Conservation (phyloP, 2,888 invertebrate genomes). For the Pollenia labialis region DNA sequence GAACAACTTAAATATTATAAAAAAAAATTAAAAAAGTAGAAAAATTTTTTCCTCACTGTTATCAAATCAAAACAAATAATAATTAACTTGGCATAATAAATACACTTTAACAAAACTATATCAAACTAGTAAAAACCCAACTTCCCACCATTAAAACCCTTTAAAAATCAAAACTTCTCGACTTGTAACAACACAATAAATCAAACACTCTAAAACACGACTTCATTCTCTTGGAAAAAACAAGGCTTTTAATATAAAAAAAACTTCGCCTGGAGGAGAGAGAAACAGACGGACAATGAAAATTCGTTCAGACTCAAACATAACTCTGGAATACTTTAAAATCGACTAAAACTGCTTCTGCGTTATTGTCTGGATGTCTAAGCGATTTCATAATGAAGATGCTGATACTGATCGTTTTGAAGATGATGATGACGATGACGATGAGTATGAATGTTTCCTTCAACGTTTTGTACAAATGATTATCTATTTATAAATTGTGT, state of each 20-base stretch:
- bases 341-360: constrained; percentile 12
- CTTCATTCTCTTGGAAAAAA: constrained; percentile 46
- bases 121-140: not conserved
- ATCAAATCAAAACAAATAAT: not conserved
- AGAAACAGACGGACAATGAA: not conserved
- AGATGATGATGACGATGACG: constrained; percentile 54
- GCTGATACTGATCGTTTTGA: constrained; percentile 38
- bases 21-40: constrained; percentile 10
- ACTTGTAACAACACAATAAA: constrained; percentile 4
- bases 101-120: constrained; percentile 7
- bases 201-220: not conserved
- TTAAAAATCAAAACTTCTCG: constrained; percentile 10
- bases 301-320: not conserved
- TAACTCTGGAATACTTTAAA: constrained; percentile 20
- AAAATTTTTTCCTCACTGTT: constrained; percentile 24
- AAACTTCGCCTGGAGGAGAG: not conserved
- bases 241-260: not conserved
- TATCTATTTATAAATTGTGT: constrained; percentile 43
- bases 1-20: constrained; percentile 15
- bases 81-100: constrained; percentile 14
- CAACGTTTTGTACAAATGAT: constrained; percentile 54
- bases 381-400: constrained; percentile 38
- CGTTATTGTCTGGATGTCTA: constrained; percentile 1
- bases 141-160: constrained; percentile 19
- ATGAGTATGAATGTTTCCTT: constrained; percentile 68